phyloP scores from a whole-genome alignment of 2,113 vertebrate species.

The Rhinopithecus roxellana region DNA sequence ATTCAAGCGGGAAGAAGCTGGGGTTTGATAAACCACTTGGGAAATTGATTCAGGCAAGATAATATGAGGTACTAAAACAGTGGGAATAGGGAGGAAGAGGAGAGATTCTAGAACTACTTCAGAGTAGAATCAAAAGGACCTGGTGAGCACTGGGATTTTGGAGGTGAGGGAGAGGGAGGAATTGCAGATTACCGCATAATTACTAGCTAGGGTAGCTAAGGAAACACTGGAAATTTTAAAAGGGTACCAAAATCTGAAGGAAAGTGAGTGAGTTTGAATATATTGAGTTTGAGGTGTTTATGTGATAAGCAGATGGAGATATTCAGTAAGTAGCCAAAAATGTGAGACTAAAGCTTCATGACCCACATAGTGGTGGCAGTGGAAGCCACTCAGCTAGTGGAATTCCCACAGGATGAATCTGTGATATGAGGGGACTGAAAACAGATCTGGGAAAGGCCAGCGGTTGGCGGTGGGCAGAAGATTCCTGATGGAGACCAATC shows the following conservation, averaged over 20 bases:
- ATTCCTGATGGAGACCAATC: background rate
- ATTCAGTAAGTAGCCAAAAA: background rate
- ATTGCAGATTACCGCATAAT: background rate
- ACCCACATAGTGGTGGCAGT: background rate
- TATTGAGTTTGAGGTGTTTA: background rate
- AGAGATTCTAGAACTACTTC: background rate
- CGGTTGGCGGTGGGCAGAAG: background rate
- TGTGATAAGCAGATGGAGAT: background rate
- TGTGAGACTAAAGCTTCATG: background rate
- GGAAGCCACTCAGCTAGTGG: background rate
- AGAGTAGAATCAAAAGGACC: background rate
- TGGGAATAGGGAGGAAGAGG: background rate
- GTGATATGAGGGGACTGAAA: background rate
- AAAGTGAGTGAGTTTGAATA: background rate
- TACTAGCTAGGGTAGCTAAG: background rate
- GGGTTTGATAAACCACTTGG: background rate
- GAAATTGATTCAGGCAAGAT: constrained; percentile 21
- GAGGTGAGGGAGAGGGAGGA: background rate
- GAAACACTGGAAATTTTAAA: background rate
- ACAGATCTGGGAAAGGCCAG: background rate
- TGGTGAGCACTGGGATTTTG: background rate
- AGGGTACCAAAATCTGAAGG: background rate
- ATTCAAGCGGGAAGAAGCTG: background rate
- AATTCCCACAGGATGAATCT: background rate
- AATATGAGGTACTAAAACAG: background rate